phyloP scores from a whole-genome alignment of 2,797 vertebrate species.

The Okamejei kenojei region DNA sequence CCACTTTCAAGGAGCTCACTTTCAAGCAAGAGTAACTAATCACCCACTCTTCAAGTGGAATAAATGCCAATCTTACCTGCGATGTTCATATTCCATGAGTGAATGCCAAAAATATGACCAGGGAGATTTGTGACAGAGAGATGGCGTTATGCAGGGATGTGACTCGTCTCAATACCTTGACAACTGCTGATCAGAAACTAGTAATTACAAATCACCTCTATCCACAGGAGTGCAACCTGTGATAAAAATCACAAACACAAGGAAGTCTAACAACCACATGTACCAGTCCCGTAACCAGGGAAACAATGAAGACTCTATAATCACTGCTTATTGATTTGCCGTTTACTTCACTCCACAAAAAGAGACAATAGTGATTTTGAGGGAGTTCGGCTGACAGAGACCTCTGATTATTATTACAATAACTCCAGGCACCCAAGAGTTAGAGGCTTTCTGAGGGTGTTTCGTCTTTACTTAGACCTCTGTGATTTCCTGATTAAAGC shows the following conservation, averaged over 20 bases:
- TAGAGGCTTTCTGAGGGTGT: too few species aligned
- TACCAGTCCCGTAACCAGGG: background rate
- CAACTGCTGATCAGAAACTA: background rate
- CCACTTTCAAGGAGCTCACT: too few species aligned
- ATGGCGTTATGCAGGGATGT: background rate
- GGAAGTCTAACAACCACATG: background rate
- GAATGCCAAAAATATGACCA: too few species aligned
- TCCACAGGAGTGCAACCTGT: background rate
- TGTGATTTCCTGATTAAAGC: background rate
- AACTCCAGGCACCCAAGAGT: background rate
- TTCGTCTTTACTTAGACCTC: background rate
- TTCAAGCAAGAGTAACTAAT: too few species aligned
- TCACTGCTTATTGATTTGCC: slow-evolving; percentile 27
- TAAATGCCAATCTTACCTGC: too few species aligned
- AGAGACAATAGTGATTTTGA: background rate
- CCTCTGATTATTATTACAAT: background rate
- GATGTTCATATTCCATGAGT: too few species aligned
- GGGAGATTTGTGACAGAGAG: background rate
- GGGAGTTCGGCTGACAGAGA: slow-evolving; percentile 5
- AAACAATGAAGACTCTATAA: background rate
- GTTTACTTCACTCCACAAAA: slow-evolving; percentile 9
- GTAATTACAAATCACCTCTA: background rate
- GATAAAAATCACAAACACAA: background rate
- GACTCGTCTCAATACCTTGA: background rate
- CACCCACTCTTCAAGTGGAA: too few species aligned